phyloP scores from a whole-genome alignment of 2,797 vertebrate genomes.

The Oreonectes daqikongensis region DNA sequence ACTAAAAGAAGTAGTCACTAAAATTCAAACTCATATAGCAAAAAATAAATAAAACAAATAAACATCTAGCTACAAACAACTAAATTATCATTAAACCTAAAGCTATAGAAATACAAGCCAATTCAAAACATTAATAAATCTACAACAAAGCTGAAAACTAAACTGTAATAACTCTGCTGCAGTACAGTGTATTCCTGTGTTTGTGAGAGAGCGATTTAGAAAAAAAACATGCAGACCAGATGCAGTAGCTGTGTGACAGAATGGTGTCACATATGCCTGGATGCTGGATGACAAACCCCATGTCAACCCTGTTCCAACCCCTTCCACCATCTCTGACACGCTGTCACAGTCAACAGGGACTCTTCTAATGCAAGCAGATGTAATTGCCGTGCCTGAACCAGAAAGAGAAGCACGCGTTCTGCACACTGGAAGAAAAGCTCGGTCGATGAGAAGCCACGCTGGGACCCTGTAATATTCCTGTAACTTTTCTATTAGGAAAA shows the following conservation, averaged over 20 bases:
- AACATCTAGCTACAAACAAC: too few relatives aligned
- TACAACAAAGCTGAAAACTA: too few relatives aligned
- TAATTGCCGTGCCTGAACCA: slow-evolving; percentile 20
- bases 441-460: neutral
- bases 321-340: slow-evolving; percentile 39
- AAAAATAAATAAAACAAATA: too few relatives aligned
- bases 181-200: neutral
- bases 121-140: too few relatives aligned
- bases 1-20: too few relatives aligned
- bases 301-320: slow-evolving; percentile 33
- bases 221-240: slow-evolving; percentile 65
- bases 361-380: slow-evolving; percentile 39
- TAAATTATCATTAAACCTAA: too few relatives aligned
- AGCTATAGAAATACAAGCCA: too few relatives aligned
- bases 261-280: slow-evolving; percentile 71
- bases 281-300: slow-evolving; percentile 70
- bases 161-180: neutral
- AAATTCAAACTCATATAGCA: too few relatives aligned
- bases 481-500: neutral
- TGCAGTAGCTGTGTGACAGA: slow-evolving; percentile 76
- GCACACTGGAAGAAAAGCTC: neutral
- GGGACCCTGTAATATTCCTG: neutral
- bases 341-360: slow-evolving; percentile 38
- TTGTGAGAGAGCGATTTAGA: slow-evolving; percentile 24
- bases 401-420: neutral